Percentiles rank a stretch among this genome's conserved stretches.
Evolutionary conservation across 30 jellyfish, hydroid and myxozoan species (phyloP).

Genomic region (Hydractinia echinata): DNA sequence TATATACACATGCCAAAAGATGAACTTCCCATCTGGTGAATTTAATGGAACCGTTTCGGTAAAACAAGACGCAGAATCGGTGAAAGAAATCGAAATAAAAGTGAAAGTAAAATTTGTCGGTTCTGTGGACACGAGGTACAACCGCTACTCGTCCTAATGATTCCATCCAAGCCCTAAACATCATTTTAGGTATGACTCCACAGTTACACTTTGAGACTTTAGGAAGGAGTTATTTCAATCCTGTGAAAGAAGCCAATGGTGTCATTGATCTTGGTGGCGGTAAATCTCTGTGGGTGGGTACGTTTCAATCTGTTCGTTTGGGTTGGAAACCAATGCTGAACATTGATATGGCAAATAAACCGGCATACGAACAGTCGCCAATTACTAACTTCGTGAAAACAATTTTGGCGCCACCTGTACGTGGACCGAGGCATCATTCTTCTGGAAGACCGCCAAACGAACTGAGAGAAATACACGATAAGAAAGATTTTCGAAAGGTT

Average conservation of each 20-base stretch:
- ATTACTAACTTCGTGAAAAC: constrained; percentile 33
- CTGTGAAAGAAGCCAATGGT: constrained; percentile 17
- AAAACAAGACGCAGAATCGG: constrained; percentile 1
- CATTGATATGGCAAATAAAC: constrained; percentile 41
- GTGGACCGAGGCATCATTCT: not conserved
- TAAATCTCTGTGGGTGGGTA: constrained; percentile 54
- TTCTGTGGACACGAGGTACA: constrained; percentile 39
- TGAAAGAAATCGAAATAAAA: constrained; percentile 11
- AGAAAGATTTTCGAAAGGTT: constrained; percentile 22
- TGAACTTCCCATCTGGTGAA: constrained; percentile 22
- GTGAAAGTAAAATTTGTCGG: constrained; percentile 22
- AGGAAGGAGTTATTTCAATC: constrained; percentile 50
- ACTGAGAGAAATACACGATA: constrained; percentile 9
- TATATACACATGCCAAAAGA: constrained; percentile 10
- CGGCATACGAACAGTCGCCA: constrained; percentile 35
- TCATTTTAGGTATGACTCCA: constrained; percentile 55
- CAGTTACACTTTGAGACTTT: constrained; percentile 31
- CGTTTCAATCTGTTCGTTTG: constrained; percentile 37
- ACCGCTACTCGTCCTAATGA: constrained; percentile 34
- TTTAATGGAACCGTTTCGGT: not conserved
- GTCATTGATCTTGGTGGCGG: constrained; percentile 46
- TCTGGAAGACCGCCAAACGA: not conserved
- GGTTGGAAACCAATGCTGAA: constrained; percentile 53
- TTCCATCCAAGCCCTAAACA: constrained; percentile 45
- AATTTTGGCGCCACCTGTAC: not conserved